Percentiles rank a stretch among this genome's conserved stretches.
phyloP scores from a whole-genome alignment of 2,797 vertebrate genomes.

The Sebastes aleutianus region DNA sequence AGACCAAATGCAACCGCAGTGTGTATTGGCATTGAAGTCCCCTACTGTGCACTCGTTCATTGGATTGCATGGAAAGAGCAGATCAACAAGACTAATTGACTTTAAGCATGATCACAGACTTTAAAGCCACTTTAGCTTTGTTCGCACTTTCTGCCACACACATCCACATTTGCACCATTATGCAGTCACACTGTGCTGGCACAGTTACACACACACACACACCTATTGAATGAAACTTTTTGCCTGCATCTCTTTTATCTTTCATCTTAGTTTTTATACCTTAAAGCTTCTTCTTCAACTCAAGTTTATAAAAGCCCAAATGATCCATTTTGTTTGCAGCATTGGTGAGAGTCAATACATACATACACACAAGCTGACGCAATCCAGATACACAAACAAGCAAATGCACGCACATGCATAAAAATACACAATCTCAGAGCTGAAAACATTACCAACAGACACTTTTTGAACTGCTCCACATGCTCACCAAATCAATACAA shows the following conservation, averaged over 20 bases:
- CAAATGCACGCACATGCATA: slow-evolving; percentile 2
- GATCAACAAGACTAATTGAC: background rate
- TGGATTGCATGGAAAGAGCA: background rate
- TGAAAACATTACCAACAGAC: slow-evolving; percentile 59
- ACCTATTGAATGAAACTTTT: background rate
- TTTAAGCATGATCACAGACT: background rate
- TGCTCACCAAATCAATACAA: slow-evolving; percentile 78
- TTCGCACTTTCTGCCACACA: background rate
- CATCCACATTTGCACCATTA: background rate
- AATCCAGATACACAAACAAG: slow-evolving; percentile 25
- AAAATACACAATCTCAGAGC: slow-evolving; percentile 35
- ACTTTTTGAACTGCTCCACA: slow-evolving; percentile 55
- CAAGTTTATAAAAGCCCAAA: slow-evolving; percentile 30
- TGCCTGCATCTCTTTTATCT: background rate
- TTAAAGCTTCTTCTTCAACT: slow-evolving; percentile 42
- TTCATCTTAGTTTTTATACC: slow-evolving; percentile 27
- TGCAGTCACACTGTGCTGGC: background rate
- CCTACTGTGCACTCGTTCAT: background rate
- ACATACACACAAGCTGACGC: background rate
- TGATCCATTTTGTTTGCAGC: slow-evolving; percentile 35
- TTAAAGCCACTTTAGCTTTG: background rate
- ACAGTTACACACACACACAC: background rate
- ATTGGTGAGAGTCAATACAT: slow-evolving; percentile 39
- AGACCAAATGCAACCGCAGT: background rate
- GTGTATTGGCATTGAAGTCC: background rate